phyloP scores from a whole-genome alignment of 2,888 invertebrate species.

The Callyntrura guangdongensis region DNA sequence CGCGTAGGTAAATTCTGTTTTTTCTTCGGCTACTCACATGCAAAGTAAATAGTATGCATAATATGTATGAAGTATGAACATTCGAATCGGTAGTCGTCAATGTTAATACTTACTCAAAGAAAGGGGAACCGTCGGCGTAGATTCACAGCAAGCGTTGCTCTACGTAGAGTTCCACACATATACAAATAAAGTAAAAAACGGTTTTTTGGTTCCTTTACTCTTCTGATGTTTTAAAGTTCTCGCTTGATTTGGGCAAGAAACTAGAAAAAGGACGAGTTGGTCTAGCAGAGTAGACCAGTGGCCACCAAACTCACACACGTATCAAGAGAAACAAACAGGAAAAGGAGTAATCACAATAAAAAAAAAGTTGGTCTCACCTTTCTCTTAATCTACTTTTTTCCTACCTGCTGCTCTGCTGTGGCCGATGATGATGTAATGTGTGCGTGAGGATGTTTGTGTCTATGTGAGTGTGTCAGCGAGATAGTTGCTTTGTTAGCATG shows the following conservation, averaged over 20 bases:
- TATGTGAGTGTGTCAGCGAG: background rate
- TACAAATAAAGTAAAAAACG: background rate
- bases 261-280: constrained; percentile 41
- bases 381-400: background rate
- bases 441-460: constrained; percentile 7
- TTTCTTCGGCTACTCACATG: background rate
- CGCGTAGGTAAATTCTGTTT: background rate
- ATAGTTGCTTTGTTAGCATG: too few relatives aligned
- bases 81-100: constrained; percentile 25
- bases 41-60: background rate
- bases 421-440: background rate
- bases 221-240: background rate
- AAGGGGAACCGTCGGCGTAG: background rate
- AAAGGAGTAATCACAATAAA: constrained; percentile 46
- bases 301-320: constrained; percentile 26
- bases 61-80: background rate
- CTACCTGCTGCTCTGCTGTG: constrained; percentile 20
- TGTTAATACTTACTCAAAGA: background rate
- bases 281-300: constrained; percentile 30
- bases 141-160: background rate
- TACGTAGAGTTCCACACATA: background rate
- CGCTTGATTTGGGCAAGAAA: constrained; percentile 35
- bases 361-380: constrained; percentile 19
- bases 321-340: background rate
- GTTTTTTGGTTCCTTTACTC: constrained; percentile 6